phyloP scores from a whole-genome alignment of 2,797 vertebrate genomes.

The Acestrorhynchus altus region DNA sequence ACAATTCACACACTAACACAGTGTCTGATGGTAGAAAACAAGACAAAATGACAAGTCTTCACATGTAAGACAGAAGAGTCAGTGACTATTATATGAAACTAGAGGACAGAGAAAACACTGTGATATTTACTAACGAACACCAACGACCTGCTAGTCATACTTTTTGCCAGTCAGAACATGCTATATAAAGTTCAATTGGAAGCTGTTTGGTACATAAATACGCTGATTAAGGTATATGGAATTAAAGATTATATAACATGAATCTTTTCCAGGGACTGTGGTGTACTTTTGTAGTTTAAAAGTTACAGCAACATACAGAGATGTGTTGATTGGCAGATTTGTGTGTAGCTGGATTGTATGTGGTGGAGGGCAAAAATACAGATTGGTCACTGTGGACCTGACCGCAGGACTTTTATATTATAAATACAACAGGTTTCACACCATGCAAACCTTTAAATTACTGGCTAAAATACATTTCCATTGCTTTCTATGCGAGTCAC shows the following conservation, averaged over 20 bases:
- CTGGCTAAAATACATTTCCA: neutral
- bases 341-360: neutral
- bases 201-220: neutral
- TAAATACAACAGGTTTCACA: neutral
- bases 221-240: neutral
- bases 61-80: constrained; percentile 8
- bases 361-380: neutral
- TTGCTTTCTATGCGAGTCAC: neutral
- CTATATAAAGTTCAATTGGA: neutral
- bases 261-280: neutral
- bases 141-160: neutral
- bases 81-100: neutral
- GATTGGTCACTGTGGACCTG: neutral
- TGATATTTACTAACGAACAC: neutral
- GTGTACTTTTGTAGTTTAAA: neutral
- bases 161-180: constrained; percentile 7
- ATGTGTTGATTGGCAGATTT: neutral
- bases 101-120: neutral
- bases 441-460: neutral
- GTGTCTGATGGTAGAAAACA: neutral
- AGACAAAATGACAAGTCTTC: neutral
- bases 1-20: neutral
- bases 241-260: neutral
- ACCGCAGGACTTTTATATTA: neutral
- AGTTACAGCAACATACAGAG: neutral